phyloP scores from a whole-genome alignment of 2,888 invertebrate species.

The Chamaedrilus cognettii region DNA sequence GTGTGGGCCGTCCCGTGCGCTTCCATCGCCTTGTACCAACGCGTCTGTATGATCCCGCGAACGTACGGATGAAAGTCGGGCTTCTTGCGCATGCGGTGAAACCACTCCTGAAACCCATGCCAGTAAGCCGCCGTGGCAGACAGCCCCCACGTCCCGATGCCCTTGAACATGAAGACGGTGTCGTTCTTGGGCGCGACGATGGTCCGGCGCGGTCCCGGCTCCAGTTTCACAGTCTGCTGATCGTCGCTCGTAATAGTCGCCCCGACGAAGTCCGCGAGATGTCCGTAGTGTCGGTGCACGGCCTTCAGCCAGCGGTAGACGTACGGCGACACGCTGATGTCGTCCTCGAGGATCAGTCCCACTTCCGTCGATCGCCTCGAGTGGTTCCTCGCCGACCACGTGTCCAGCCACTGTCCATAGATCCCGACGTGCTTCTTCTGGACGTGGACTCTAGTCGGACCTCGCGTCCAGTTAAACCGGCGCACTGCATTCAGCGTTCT shows the following conservation, averaged over 20 bases:
- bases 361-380: slow-evolving; percentile 39
- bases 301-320: slow-evolving; percentile 46
- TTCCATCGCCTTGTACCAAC: slow-evolving; percentile 31
- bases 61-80: slow-evolving; percentile 29
- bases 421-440: slow-evolving; percentile 38
- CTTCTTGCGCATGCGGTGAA: slow-evolving; percentile 4
- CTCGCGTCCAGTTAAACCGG: slow-evolving; percentile 18
- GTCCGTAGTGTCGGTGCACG: slow-evolving; percentile 42
- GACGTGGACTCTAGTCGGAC: slow-evolving; percentile 30
- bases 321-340: slow-evolving; percentile 43
- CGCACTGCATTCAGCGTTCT: slow-evolving; percentile 25
- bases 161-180: slow-evolving; percentile 23
- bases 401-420: slow-evolving; percentile 41
- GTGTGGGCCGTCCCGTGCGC: slow-evolving; percentile 7
- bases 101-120: slow-evolving; percentile 24
- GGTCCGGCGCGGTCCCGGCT: no score
- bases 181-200: slow-evolving; percentile 16
- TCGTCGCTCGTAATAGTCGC: slow-evolving; percentile 42
- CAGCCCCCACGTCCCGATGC: slow-evolving; percentile 27
- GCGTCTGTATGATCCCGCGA: slow-evolving; percentile 25
- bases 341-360: slow-evolving; percentile 49
- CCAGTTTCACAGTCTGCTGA: slow-evolving; percentile 32
- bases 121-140: slow-evolving; percentile 16
- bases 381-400: slow-evolving; percentile 40
- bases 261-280: slow-evolving; percentile 38